Conservation (phyloP, 2,797 vertebrate species). For the Salmo trutta region DNA sequence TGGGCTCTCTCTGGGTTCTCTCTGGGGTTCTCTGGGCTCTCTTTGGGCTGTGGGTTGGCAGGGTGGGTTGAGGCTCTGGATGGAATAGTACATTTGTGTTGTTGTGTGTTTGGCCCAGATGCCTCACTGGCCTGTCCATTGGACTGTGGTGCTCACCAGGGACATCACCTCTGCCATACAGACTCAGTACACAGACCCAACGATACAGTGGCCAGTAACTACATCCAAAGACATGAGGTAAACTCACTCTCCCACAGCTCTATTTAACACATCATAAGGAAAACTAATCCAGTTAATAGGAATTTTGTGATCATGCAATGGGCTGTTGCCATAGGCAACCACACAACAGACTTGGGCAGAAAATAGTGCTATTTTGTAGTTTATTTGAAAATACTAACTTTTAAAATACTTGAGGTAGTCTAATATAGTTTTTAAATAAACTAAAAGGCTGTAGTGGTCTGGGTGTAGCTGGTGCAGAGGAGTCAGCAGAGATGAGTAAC, state of each 20-base stretch:
- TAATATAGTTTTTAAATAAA: too few relatives aligned
- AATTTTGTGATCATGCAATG: too few relatives aligned
- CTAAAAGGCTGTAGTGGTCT: too few relatives aligned
- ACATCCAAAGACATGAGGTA: background rate
- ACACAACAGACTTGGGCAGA: too few relatives aligned
- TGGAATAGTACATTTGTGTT: conserved; percentile 38
- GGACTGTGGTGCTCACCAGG: conserved; percentile 10
- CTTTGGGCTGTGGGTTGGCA: conserved; percentile 15
- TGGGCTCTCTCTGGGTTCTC: background rate
- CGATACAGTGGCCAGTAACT: background rate
- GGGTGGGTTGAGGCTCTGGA: conserved; percentile 28
- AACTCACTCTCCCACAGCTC: background rate
- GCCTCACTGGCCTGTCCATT: conserved; percentile 18
- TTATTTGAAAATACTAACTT: too few relatives aligned
- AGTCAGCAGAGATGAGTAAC: too few relatives aligned
- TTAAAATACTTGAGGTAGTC: too few relatives aligned
- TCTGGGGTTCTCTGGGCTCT: background rate
- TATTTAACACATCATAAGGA: background rate
- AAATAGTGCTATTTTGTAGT: too few relatives aligned
- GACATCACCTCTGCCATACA: background rate
- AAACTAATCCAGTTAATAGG: background rate
- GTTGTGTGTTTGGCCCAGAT: conserved; percentile 27
- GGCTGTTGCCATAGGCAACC: too few relatives aligned
- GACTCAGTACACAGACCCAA: background rate
- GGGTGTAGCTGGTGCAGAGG: too few relatives aligned